Conservation (phyloP, 2,888 invertebrate species). For the Calliphora vomitoria region DNA sequence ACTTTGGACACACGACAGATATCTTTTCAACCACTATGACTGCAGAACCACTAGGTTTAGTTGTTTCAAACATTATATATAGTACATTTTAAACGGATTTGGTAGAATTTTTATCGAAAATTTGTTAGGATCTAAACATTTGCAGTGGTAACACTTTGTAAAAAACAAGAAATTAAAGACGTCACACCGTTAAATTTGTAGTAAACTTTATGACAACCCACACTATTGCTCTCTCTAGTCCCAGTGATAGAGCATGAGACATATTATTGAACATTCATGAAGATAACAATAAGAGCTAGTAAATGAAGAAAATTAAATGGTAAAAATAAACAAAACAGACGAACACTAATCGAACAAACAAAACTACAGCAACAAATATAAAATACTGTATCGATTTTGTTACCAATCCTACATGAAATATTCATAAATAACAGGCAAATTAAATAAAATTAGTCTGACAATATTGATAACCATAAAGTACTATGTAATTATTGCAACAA, state of each 20-base stretch:
- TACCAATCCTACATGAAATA: neutral
- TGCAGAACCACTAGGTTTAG: too few relatives aligned
- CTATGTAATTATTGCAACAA: neutral
- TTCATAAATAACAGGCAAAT: neutral
- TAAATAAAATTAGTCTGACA: neutral
- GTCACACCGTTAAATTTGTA: neutral
- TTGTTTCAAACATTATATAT: too few relatives aligned
- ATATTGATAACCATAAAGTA: neutral
- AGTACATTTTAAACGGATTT: too few relatives aligned
- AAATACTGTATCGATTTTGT: conserved; percentile 2
- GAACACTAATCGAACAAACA: neutral
- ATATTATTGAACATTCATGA: neutral
- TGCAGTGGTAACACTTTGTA: too few relatives aligned
- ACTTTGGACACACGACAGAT: too few relatives aligned
- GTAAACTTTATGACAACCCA: neutral
- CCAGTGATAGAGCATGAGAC: neutral
- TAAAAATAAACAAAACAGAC: neutral
- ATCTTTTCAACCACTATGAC: too few relatives aligned
- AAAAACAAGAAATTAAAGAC: neutral
- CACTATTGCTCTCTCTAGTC: neutral
- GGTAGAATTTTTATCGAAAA: too few relatives aligned
- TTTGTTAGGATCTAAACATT: too few relatives aligned
- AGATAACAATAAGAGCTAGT: neutral
- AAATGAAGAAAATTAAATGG: neutral
- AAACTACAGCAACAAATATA: neutral